phyloP scores from a whole-genome alignment of 2,797 vertebrate species.

The Sebastes matsubarae region DNA sequence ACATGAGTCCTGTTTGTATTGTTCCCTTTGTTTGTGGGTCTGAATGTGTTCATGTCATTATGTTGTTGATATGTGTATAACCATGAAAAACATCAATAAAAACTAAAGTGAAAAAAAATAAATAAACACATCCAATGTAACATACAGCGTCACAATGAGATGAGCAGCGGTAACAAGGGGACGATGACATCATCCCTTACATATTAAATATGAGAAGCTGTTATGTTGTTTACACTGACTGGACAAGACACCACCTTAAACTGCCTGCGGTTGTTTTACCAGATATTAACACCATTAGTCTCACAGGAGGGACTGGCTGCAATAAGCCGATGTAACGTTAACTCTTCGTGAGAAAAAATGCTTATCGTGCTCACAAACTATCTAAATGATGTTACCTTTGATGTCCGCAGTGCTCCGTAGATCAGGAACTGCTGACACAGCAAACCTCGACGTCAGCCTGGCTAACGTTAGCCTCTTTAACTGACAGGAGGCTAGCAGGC shows the following conservation, averaged over 20 bases:
- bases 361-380: accelerated
- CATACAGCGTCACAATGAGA: not conserved
- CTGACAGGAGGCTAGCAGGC: constrained; percentile 27
- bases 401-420: not conserved
- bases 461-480: constrained; percentile 41
- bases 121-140: not conserved
- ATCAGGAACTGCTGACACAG: constrained; percentile 59
- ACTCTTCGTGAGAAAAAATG: accelerated
- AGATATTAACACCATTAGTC: not conserved
- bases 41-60: too few relatives aligned
- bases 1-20: too few relatives aligned
- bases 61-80: too few relatives aligned
- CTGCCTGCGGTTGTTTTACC: not conserved
- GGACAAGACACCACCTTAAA: not conserved
- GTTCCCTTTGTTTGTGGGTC: too few relatives aligned
- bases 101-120: too few relatives aligned
- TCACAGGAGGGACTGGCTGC: not conserved
- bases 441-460: constrained; percentile 4
- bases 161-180: too few relatives aligned
- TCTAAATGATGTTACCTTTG: not conserved
- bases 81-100: too few relatives aligned
- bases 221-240: not conserved
- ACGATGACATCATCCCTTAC: too few relatives aligned
- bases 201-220: not conserved
- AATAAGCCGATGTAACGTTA: not conserved